Base-by-base conservation (phyloP, 2,888 invertebrate genomes). In the Platynereis dumerilii region DNA sequence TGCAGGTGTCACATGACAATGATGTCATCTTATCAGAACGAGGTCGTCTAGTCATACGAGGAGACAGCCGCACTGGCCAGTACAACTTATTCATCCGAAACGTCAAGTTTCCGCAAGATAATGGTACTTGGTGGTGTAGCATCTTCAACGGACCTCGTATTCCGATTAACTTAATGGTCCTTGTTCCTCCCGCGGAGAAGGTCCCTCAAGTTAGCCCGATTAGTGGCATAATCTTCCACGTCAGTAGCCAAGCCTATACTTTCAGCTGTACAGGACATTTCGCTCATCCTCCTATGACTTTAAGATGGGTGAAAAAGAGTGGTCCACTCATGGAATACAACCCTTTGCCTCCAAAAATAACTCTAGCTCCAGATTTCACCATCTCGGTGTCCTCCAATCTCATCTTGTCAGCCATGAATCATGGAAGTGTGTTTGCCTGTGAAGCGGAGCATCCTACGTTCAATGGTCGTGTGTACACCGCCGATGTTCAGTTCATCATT, bases 61-160 rank as follows among this genome's bases (percentile, higher is more conserved):
- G 62, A n/a, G 44, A 61, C 44, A 39, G 27, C 3, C 42, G 22
- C 7, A 5, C 7, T 26, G 62, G 62, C 12, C 55, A 56, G 48
- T 62, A 28, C 24, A 24, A 62, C 45, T 48, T 62, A 26, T 22
- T 44, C 57, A 42, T 62, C 28, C 26, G 22, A n/a, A 52, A 62
- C 29, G 29, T 48, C 27, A 56, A 44, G 26, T 62, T 62, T 42
- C 62, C 62, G 29, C 56, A 57, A 27, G 62, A 62, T 45, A 62
- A 62, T 44, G 62, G 62, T 28, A 62, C 62, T 3, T 62, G 62
- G 62, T 29, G 45, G 45, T 62, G 62, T 56, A 42, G 56, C 22
- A 52, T 57, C 28, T 62, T 62, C 29, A 48, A 57, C 27, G 62
- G 62, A 2, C 57, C 48, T 27, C 62, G 57, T 10, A 27, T 54